Percentiles rank a stretch among this genome's conserved stretches.
Conservation (phyloP, 1,140 invertebrate genomes). For the Laupala kohalensis region DNA sequence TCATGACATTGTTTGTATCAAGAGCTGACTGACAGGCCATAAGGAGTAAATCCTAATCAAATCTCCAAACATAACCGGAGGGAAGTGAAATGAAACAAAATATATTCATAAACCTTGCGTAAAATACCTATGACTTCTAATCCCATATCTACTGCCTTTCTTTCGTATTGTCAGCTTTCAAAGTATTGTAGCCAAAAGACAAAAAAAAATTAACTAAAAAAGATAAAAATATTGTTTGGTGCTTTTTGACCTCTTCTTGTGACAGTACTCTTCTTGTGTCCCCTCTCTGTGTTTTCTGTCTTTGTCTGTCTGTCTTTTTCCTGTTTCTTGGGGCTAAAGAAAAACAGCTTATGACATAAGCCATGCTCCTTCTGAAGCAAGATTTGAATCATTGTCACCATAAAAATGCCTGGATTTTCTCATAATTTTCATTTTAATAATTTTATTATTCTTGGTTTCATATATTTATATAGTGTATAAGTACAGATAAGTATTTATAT, state of each 20-base stretch:
- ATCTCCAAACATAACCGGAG: neutral
- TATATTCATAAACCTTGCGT: neutral
- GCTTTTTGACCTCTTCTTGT: neutral
- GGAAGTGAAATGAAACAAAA: neutral
- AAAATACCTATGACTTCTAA: slow-evolving; percentile 6
- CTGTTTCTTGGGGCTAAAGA: neutral
- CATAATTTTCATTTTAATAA: too few relatives aligned
- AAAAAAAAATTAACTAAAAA: neutral
- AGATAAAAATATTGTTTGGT: slow-evolving; percentile 1
- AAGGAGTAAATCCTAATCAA: neutral
- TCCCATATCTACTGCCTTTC: slow-evolving; percentile 8
- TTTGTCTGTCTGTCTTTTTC: neutral
- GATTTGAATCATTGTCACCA: too few relatives aligned
- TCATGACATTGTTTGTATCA: neutral
- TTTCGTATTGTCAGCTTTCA: slow-evolving; percentile 8
- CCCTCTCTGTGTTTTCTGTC: neutral
- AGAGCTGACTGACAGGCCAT: neutral
- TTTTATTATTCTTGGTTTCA: too few relatives aligned
- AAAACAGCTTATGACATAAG: neutral
- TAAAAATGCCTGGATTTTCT: too few relatives aligned
- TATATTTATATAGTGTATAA: too few relatives aligned
- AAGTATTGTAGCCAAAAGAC: neutral
- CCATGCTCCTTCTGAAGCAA: neutral
- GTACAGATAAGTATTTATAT: too few relatives aligned
- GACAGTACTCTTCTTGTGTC: neutral